Evolutionary conservation across 2,888 invertebrate genomes (phyloP), one percentile per base, ranked within the genome.

Genomic region (Drosophila nr. fundita): DNA sequence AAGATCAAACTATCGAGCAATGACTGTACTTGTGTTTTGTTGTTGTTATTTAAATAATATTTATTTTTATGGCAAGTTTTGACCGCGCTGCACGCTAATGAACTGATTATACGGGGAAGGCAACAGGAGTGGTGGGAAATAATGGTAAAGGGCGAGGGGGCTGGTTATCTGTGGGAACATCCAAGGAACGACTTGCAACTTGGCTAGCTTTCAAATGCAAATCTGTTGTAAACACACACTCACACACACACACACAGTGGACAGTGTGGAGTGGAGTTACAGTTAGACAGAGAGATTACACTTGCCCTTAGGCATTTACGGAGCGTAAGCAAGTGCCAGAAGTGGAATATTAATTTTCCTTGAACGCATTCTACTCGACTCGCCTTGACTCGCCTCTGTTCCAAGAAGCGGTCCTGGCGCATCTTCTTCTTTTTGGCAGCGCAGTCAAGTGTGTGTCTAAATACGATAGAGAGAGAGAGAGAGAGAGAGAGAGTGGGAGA

Each of bases 281-380:
- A 70, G 79, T 61, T 55, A 66, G 73, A 29, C 61, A 66, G 52
- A 76, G 75, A 79, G 82, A 82, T 82, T 82, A 82, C 79, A 75
- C 77, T 79, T 75, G 85, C 74, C 81, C 77, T 84, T 73, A 71
- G 73, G 86, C 69, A 82, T 87, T 87, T 87, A 81, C 87, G 78
- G 69, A 87, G 87, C 89, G 86, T 85, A 87, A 89, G 80, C 80
- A 85, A 87, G 87, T 87, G 89, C 87, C 86, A 89, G 86, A 89
- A 89, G 87, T 87, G 86, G 89, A 87, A 87, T 87, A 87, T 87
- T 89, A 89, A 87, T 87, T 87, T 85, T 76, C 82, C 78, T 72
- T 76, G 76, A 77, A 78, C 73, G 76, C 80, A 87, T 80, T 83
- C 73, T 69, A 65, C 30, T 30, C 36, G 24, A 24, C 54, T 54